Conservation (phyloP, 2,797 vertebrate genomes). For the Trichosurus vulpecula region DNA sequence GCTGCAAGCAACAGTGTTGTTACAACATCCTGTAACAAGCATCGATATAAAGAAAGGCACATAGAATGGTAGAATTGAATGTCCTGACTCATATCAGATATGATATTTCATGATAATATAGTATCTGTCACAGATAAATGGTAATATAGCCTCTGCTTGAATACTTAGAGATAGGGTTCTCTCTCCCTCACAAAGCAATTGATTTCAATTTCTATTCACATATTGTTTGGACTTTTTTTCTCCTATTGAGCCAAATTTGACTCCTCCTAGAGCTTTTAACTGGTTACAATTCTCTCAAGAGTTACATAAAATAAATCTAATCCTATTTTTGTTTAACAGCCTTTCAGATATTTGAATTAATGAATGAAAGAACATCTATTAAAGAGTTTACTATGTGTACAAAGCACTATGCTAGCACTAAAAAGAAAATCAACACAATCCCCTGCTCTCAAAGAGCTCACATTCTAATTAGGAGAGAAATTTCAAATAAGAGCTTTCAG, state of each 20-base stretch:
- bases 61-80: neutral
- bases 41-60: neutral
- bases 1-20: too few species aligned
- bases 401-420: neutral
- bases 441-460: constrained; percentile 1
- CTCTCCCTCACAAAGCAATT: neutral
- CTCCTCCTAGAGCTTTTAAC: neutral
- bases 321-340: neutral
- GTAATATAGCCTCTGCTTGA: neutral
- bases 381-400: neutral
- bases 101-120: neutral
- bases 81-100: neutral
- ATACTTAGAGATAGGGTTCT: neutral
- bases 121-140: neutral
- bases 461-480: neutral
- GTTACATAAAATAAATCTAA: neutral
- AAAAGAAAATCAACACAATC: neutral
- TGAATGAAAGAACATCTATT: neutral
- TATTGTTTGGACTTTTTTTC: neutral
- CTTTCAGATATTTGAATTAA: neutral
- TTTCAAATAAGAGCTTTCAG: neutral
- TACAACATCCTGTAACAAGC: neutral
- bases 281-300: neutral
- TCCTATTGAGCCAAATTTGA: neutral
- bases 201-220: neutral